phyloP scores from a whole-genome alignment of 2,113 vertebrate species.

The Kryptolebias marmoratus region DNA sequence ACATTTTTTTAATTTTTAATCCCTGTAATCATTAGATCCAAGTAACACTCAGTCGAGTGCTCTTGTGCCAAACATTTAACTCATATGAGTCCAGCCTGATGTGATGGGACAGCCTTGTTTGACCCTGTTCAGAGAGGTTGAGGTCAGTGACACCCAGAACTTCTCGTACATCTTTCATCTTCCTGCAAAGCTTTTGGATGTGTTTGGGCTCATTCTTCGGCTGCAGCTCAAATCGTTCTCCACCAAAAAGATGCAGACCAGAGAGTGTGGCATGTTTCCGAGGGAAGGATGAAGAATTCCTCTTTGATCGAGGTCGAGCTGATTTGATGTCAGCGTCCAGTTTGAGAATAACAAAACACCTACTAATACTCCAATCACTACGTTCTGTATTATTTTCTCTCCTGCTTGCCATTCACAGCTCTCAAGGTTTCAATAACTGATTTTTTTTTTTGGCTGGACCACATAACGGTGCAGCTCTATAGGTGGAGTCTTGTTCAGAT shows the following conservation, averaged over 20 bases:
- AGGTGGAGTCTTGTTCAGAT: background rate
- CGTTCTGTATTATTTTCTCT: background rate
- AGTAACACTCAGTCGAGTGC: too few relatives aligned
- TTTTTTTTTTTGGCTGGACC: background rate
- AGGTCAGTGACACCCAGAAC: background rate
- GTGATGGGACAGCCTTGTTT: background rate
- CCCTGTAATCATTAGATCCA: too few relatives aligned
- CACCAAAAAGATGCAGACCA: background rate
- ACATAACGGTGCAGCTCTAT: too few relatives aligned
- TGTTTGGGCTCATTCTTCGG: background rate
- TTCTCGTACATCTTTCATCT: background rate
- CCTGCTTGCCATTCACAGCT: background rate
- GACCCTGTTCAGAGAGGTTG: background rate
- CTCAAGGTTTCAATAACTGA: background rate
- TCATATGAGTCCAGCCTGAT: background rate
- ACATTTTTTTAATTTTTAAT: too few relatives aligned
- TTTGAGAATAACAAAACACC: background rate
- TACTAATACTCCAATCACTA: background rate
- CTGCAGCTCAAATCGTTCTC: background rate
- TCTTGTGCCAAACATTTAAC: background rate
- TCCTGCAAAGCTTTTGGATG: background rate
- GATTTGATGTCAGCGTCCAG: background rate
- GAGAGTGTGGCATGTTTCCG: background rate
- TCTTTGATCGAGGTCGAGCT: background rate
- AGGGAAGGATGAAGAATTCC: background rate